Base-by-base conservation (phyloP, 2,113 vertebrate genomes). In the Alectura lathami region DNA sequence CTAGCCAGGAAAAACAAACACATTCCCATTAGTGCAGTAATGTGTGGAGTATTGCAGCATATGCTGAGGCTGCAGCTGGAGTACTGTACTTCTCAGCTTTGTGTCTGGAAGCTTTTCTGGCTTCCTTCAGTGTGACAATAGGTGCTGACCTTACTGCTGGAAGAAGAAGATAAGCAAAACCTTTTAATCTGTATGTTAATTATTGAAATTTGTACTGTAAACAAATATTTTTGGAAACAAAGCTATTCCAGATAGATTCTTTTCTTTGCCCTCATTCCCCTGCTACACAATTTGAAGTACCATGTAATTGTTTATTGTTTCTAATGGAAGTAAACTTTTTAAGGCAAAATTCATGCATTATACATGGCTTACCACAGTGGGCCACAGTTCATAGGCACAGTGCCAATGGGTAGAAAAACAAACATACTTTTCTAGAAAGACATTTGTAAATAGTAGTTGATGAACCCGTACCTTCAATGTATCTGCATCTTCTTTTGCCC, bases 81-180 rank as follows among this genome's bases (percentile, higher is more conserved):
- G 68, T 34, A 53, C 59, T 64, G 20, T 26, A 30, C 73, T 77
- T 81, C 75, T 77, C 72, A 68, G 68, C 83, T 97, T 43, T 93
- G 67, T 2, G 4, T 80, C n/a, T 36, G 62, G 62, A 97, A 93
- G 77, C 26, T 93, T 94, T 91, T 70, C 93, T 93, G 91, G 48
- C 66, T 83, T 64, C 72, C 50, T 54, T 85, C 74, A 64, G 26
- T 59, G n/a, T 11, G 94, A 53, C 70, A 95, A 24, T 69, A 97
- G 93, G 88, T 94, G 90, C 63, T 96, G 96, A 97, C 96, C 96
- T 88, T 88, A 81, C 86, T 94, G 83, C 96, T 98, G 97, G 86
- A 95, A 97, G 34, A 60, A 48, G 75, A 56, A 77, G 97, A 97
- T 97, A 98, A 97, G 96, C 80, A 95, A 95, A 96, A 80, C 48